Conservation (phyloP, 1,140 invertebrate genomes). For the Pseudomyrmex flavicornis region DNA sequence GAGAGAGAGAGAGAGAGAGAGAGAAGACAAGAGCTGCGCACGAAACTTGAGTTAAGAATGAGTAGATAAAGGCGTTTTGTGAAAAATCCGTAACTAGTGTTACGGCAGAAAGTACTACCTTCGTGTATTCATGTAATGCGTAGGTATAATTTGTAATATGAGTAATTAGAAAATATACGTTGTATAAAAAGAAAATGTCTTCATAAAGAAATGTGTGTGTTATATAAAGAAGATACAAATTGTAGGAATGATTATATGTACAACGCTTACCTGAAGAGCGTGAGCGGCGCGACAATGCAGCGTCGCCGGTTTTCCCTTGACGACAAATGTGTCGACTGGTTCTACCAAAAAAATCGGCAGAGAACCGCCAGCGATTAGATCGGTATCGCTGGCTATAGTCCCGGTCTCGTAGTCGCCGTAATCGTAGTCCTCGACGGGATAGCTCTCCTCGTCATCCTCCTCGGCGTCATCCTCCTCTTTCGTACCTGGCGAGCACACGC, state of each 20-base stretch:
- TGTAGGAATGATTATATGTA: neutral
- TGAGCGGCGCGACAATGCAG: conserved; percentile 94
- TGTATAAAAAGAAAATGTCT: neutral
- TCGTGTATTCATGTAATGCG: neutral
- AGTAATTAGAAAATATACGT: neutral
- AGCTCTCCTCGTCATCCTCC: conserved; percentile 83
- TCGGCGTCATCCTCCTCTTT: conserved; percentile 79
- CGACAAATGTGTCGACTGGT: conserved; percentile 94
- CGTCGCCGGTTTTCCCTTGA: conserved; percentile 94
- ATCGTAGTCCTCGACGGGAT: conserved; percentile 83
- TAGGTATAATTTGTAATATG: neutral
- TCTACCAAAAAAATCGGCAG: conserved; percentile 94
- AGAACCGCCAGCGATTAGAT: conserved; percentile 83
- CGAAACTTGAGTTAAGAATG: neutral
- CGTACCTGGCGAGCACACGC: conserved; percentile 54
- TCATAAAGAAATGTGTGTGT: neutral
- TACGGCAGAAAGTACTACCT: conserved; percentile 1
- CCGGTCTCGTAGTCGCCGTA: conserved; percentile 77
- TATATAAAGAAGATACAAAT: neutral
- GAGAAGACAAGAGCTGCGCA: neutral
- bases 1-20: conserved; percentile 3
- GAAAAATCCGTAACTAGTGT: neutral
- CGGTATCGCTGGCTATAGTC: conserved; percentile 83
- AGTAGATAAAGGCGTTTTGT: conserved; percentile 5
- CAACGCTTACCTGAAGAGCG: conserved; percentile 86